Evolutionary conservation across 2,113 vertebrate species (phyloP), one percentile per base, ranked within the genome.

Genomic region (Sitta europaea): DNA sequence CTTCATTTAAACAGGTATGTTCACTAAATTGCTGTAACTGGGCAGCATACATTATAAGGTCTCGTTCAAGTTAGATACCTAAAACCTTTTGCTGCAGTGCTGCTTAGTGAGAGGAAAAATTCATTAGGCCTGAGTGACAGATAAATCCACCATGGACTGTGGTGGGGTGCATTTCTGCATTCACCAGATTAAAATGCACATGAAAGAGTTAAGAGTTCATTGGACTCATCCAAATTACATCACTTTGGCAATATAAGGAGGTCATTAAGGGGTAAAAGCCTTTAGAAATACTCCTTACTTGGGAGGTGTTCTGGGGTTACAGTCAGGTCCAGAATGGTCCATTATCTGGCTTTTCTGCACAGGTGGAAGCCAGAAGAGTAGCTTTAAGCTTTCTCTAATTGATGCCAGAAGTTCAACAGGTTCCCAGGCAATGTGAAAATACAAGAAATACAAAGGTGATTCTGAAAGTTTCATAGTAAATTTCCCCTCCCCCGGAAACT

Each of bases 391-490:
- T 86, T 58, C 76, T 87, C 48, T 92, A 78, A 94, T 92, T 87
- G 83, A 87, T 89, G 57, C 68, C 62, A 88, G 43, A 43, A 93
- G 79, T 88, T 92, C 83, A 92, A 86, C 75, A 94, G 36, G 83
- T 89, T 91, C 86, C 61, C 83, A 91, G 53, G 83, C 51, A 91
- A 36, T 33, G 40, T 95, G 61, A 86, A 86, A 94, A 53, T 35
- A 83, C 12, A 48, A 38, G 48, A 35, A 95, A 27, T 55, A 55
- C 35, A 78, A 53, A 59, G 65, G 11, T 67, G 40, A 53, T 77
- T 86, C 51, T 67, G 76, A 53, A 76, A 62, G 63, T 66, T 71
- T 67, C 36, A 48, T 55, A 25, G 31, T 51, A 71, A 74, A 71
- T 80, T 59, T 7, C 2, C 4, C 11, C 8, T 6, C 8, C 4